Base-by-base conservation (phyloP, 2,113 vertebrate species). In the Zingel zingel region DNA sequence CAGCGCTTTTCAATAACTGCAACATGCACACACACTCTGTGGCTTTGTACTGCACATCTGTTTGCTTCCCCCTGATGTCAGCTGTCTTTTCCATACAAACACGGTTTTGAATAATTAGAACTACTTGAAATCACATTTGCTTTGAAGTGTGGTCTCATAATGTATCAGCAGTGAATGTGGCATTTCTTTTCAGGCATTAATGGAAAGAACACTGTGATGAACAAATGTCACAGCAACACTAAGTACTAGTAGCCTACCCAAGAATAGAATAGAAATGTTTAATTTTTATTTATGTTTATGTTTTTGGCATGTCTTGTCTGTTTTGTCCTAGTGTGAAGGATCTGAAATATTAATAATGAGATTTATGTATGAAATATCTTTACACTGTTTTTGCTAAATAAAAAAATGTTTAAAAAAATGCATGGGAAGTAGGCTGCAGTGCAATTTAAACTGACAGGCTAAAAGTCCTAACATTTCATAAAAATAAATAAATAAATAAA, bases 1-100 rank as follows among this genome's bases (percentile, higher is more conserved):
- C 85, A 82, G 43, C 56, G 11, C 76, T 70, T 81, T 71, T 36
- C 53, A 91, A 81, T 86, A 62, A 81, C 27, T 50, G 33, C 68
- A 6, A 43, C 70, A 80, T 15, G 25, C 61, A 76, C 74, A 64
- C 68, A 10, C 50, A 30, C 57, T 10, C 61, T 43, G 71, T 19
- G 47, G 47, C 59, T 85, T 69, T 86, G 70, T 48, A 4, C 47
- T 25, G 43, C 19, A 57, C 82, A 69, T 75, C 36, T 78, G 78
- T 73, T 74, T 53, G 61, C 36, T 39, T 25, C 27, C 36, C 54
- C n/a, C 45, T 64, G 39, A 63, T 66, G 33, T 50, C 61, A 80
- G 64, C 69, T 80, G 70, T 59, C 48, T 23, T 25, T 59, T 67
- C 23, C 68, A 77, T 19, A 63, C 83, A 81, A 48, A 77, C 57